Evolutionary conservation across 2,113 vertebrate genomes (phyloP).

Genomic region (Sisor rabdophorus): DNA sequence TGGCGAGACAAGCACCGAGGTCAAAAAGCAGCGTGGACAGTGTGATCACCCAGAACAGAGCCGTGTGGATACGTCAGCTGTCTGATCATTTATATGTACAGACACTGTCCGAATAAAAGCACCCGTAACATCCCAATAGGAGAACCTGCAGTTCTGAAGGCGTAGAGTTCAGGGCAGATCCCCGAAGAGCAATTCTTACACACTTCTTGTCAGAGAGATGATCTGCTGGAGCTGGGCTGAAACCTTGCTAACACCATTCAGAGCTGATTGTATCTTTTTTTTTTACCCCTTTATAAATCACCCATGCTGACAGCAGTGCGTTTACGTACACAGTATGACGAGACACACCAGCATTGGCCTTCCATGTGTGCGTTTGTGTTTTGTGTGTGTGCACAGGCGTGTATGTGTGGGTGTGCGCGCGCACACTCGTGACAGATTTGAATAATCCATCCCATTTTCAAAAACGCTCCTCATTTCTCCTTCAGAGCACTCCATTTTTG

Average conservation of each 20-base stretch:
- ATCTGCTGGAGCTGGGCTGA: neutral
- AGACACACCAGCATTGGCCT: neutral
- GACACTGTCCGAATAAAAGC: neutral
- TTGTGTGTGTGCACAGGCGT: neutral
- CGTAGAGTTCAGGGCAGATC: neutral
- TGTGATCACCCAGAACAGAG: neutral
- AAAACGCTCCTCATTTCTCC: conserved; percentile 5
- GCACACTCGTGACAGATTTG: neutral
- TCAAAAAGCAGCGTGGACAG: neutral
- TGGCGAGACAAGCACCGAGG: neutral
- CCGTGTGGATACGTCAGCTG: neutral
- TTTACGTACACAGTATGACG: neutral
- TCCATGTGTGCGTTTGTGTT: neutral
- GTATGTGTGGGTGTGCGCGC: no score
- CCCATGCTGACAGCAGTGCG: neutral
- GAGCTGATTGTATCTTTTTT: neutral
- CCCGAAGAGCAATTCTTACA: neutral
- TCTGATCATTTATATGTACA: neutral
- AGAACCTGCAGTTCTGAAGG: neutral
- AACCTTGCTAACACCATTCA: neutral
- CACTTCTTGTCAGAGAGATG: neutral
- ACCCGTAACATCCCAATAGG: neutral
- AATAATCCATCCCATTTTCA: neutral
- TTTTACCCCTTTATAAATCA: neutral
- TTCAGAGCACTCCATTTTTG: neutral